These are phyloP conservation scores for Archilochus colubris DNA, from an alignment of 2,113 vertebrate genomes.

Conservation along the genomic window DNA sequence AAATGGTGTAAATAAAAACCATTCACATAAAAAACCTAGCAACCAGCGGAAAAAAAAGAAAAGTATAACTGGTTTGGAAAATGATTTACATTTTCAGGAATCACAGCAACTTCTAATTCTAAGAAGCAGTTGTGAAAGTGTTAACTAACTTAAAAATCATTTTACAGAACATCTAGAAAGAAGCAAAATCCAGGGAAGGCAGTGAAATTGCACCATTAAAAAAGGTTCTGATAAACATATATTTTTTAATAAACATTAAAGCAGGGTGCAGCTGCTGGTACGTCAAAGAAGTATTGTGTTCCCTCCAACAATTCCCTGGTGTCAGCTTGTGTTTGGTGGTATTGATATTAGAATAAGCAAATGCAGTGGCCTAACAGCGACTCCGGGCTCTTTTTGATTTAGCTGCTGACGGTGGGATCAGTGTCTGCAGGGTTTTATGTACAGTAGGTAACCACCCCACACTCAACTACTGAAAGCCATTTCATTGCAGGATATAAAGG, in stretches of 20 bases:
- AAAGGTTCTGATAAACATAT: not conserved
- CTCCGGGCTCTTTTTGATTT: not conserved
- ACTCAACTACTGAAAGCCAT: not conserved
- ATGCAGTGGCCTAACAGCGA: not conserved
- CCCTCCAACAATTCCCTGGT: constrained; percentile 13
- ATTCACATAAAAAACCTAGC: not conserved
- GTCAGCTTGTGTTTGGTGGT: constrained; percentile 56
- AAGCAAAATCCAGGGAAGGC: not conserved
- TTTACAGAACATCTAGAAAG: not conserved
- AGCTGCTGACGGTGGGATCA: not conserved
- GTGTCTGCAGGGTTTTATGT: not conserved
- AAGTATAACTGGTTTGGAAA: not conserved
- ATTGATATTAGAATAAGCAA: constrained; percentile 17
- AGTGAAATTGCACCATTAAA: not conserved
- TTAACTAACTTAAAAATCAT: not conserved
- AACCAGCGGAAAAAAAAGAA: not conserved
- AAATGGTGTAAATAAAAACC: not conserved
- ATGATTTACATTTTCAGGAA: not conserved
- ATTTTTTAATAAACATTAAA: constrained; percentile 41
- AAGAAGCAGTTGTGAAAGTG: not conserved
- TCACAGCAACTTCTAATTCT: not conserved
- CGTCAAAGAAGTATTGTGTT: constrained; percentile 31
- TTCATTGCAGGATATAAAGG: not conserved
- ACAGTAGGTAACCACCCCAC: not conserved
- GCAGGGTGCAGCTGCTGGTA: constrained; percentile 24